Percentiles rank a stretch among this genome's conserved stretches.
Conservation (phyloP, 92 coral and sea anemone species). For the Pocillopora meandrina region DNA sequence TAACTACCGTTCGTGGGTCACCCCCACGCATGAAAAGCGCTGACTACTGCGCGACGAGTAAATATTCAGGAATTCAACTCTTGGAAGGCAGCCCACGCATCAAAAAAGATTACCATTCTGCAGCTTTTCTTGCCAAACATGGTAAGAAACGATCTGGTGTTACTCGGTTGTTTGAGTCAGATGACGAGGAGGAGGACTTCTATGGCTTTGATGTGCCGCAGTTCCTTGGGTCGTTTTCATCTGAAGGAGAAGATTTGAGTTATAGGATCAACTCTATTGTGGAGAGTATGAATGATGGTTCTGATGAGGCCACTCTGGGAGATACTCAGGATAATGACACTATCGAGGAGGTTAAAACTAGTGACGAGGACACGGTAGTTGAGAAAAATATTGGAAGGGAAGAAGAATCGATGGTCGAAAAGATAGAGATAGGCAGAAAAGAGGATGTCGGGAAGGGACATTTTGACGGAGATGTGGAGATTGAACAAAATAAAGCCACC, state of each 20-base stretch:
- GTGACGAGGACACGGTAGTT: background rate
- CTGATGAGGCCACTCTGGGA: slow-evolving; percentile 2
- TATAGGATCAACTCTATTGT: slow-evolving; percentile 54
- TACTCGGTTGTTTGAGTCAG: slow-evolving; percentile 59
- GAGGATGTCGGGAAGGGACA: background rate
- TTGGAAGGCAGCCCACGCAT: slow-evolving; percentile 5
- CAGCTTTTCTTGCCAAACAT: background rate
- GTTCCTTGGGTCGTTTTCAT: slow-evolving; percentile 50
- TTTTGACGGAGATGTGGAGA: background rate
- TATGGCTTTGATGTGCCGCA: slow-evolving; percentile 66
- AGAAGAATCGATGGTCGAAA: background rate
- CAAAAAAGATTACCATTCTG: slow-evolving; percentile 13
- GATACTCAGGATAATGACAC: background rate
- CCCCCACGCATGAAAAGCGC: background rate
- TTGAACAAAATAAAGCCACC: background rate
- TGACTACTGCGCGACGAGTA: background rate
- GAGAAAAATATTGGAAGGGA: background rate
- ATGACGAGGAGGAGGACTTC: slow-evolving; percentile 62
- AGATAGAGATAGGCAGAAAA: background rate
- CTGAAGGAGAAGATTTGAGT: slow-evolving; percentile 51
- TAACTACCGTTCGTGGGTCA: slow-evolving; percentile 15
- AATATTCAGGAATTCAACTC: slow-evolving; percentile 15
- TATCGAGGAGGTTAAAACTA: background rate
- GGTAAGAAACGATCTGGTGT: background rate
- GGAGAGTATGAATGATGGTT: slow-evolving; percentile 44